Percentiles rank a stretch among this genome's conserved stretches.
Evolutionary conservation across 1,140 invertebrate genomes (phyloP).

Genomic region (Sycobia sp.): DNA sequence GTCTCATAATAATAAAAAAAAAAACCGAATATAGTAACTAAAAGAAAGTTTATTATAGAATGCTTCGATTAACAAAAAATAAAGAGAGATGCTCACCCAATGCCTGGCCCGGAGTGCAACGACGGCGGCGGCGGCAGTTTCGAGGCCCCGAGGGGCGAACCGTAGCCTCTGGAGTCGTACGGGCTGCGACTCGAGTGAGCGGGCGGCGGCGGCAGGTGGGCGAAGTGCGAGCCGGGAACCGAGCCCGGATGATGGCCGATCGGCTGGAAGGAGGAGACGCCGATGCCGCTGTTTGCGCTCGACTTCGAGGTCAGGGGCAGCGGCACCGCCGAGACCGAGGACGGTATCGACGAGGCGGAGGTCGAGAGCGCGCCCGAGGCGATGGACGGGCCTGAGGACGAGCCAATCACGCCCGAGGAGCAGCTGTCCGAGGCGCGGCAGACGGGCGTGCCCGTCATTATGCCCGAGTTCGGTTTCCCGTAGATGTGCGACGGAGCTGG

Average conservation of each 20-base stretch:
- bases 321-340: conserved; percentile 54
- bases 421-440: conserved; percentile 58
- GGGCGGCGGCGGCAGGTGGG: conserved; percentile 62
- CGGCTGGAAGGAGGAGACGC: conserved; percentile 70
- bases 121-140: conserved; percentile 62
- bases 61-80: too few relatives aligned
- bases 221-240: background rate
- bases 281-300: conserved; percentile 47
- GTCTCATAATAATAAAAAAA: too few relatives aligned
- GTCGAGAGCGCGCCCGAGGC: conserved; percentile 41
- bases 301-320: conserved; percentile 72
- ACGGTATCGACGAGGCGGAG: too few relatives aligned
- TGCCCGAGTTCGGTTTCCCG: conserved; percentile 71
- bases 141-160: conserved; percentile 60
- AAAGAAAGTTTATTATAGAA: background rate
- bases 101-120: conserved; percentile 35
- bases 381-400: conserved; percentile 44
- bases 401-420: background rate
- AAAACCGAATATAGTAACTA: background rate
- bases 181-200: conserved; percentile 63
- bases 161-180: conserved; percentile 59
- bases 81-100: conserved; percentile 14
- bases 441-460: conserved; percentile 68
- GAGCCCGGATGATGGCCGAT: conserved; percentile 61
- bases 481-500: conserved; percentile 80